phyloP scores from a whole-genome alignment of 2,113 vertebrate genomes.

The Chionodraco myersi region DNA sequence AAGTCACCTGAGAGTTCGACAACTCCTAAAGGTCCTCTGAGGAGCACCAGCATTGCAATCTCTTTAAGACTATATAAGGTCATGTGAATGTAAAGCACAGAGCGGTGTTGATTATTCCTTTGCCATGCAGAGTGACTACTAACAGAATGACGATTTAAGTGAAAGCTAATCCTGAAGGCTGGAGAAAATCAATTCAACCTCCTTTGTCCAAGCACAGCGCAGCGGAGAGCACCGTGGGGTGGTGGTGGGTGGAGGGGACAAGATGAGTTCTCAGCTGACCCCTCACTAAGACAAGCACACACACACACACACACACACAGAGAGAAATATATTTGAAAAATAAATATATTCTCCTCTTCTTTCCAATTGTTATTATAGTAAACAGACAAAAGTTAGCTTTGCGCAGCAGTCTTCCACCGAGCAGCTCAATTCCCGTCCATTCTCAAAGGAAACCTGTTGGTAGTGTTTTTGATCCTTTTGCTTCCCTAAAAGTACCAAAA shows the following conservation, averaged over 20 bases:
- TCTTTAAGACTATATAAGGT: not conserved
- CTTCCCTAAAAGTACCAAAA: not conserved
- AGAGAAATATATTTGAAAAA: too few relatives aligned
- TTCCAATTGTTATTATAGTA: not conserved
- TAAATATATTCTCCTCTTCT: too few relatives aligned
- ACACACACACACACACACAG: too few relatives aligned
- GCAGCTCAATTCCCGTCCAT: not conserved
- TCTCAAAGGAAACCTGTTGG: not conserved
- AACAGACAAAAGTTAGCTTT: too few relatives aligned
- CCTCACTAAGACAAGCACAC: not conserved
- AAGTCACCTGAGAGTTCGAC: not conserved
- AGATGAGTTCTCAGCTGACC: not conserved
- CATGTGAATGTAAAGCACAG: not conserved
- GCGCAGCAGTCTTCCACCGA: too few relatives aligned
- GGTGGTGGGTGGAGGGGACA: not conserved
- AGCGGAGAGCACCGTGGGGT: accelerated
- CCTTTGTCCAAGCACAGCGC: not conserved
- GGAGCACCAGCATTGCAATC: not conserved
- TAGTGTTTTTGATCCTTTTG: not conserved
- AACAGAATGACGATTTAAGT: not conserved
- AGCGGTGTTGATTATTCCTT: not conserved
- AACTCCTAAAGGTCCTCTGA: not conserved
- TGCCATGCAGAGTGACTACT: not conserved
- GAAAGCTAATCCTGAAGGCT: constrained; percentile 7
- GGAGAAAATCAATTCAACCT: not conserved